Percentiles rank a stretch among this genome's conserved stretches.
phyloP scores from a whole-genome alignment of 2,888 invertebrate genomes.

The Cephonodes hylas region DNA sequence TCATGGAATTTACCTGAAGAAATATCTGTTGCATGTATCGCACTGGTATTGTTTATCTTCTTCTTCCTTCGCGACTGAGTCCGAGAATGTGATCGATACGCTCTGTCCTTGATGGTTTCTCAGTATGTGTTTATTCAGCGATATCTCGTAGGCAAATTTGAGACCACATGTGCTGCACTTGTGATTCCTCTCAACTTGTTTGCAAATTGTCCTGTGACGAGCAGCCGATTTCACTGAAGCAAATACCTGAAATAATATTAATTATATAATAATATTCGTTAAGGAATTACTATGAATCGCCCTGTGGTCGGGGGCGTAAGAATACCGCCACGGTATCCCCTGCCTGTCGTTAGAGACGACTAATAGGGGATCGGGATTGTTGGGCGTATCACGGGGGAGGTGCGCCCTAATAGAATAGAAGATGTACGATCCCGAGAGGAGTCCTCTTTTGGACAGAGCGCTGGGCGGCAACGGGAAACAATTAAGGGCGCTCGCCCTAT shows the following conservation, averaged over 20 bases:
- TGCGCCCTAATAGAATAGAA: too few species aligned
- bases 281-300: too few species aligned
- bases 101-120: constrained; percentile 66
- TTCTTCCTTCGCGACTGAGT: constrained; percentile 43
- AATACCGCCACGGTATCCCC: too few species aligned
- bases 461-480: too few species aligned
- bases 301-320: too few species aligned
- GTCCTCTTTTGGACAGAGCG: too few species aligned
- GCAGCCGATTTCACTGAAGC: constrained; percentile 74
- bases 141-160: constrained; percentile 70
- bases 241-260: constrained; percentile 59
- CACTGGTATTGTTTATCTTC: constrained; percentile 74
- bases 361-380: too few species aligned
- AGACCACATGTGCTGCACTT: constrained; percentile 64
- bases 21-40: constrained; percentile 83
- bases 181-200: constrained; percentile 58
- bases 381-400: too few species aligned
- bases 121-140: constrained; percentile 73
- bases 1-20: constrained; percentile 65
- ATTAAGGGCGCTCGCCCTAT: too few species aligned
- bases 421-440: too few species aligned
- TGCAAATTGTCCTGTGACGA: constrained; percentile 69
- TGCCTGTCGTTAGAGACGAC: too few species aligned
- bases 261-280: too few species aligned
- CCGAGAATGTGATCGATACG: constrained; percentile 66